phyloP scores from a whole-genome alignment of 2,113 vertebrate genomes.

The Camarhynchus parvulus region DNA sequence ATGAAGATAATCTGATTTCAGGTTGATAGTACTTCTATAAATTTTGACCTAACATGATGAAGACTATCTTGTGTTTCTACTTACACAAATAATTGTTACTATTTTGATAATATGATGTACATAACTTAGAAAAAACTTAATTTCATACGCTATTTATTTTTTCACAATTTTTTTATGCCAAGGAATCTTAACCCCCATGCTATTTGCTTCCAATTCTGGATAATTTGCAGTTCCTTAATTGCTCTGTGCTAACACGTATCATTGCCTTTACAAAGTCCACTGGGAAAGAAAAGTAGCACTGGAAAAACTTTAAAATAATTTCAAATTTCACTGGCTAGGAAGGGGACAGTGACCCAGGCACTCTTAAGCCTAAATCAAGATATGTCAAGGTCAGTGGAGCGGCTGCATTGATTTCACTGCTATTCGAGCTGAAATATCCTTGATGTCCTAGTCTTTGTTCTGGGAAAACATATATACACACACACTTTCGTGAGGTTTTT shows the following conservation, averaged over 20 bases:
- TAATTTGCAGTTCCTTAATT: not conserved
- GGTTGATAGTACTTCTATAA: not conserved
- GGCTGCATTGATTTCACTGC: not conserved
- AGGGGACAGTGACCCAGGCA: not conserved
- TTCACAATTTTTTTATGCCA: accelerated
- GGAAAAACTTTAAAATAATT: not conserved
- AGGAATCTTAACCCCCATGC: not conserved
- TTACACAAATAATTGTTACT: not conserved
- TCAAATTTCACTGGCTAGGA: not conserved
- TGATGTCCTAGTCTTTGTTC: not conserved
- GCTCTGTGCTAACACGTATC: not conserved
- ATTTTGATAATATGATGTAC: not conserved
- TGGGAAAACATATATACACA: not conserved
- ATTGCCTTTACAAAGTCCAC: not conserved
- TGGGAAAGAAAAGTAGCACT: not conserved
- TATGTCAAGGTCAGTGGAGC: not conserved
- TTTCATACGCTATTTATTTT: not conserved
- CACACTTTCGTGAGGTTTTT: not conserved
- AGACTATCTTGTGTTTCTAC: not conserved
- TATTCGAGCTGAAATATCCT: not conserved
- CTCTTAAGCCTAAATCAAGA: not conserved
- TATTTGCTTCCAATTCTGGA: not conserved
- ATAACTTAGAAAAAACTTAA: not conserved
- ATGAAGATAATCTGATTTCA: not conserved
- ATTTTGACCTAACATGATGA: not conserved